phyloP scores from a whole-genome alignment of 2,888 invertebrate genomes.

The Bellardia bayeri region DNA sequence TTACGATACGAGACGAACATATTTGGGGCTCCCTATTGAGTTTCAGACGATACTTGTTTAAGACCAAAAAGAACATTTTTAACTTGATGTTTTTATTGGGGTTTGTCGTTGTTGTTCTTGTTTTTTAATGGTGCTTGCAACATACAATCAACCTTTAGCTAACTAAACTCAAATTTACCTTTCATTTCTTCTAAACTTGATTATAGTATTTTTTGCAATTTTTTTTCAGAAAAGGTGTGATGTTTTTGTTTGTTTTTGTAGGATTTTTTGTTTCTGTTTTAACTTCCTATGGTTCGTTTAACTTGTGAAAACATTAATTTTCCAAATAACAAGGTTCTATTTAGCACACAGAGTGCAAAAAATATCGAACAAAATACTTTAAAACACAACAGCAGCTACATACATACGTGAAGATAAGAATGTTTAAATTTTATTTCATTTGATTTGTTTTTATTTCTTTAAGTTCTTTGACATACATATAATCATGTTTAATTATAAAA shows the following conservation, averaged over 20 bases:
- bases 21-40: conserved; percentile 54
- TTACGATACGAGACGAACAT: conserved; percentile 11
- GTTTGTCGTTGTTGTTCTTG: background rate
- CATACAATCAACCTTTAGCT: conserved; percentile 35
- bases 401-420: conserved; percentile 46
- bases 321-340: conserved; percentile 75
- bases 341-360: conserved; percentile 59
- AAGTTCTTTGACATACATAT: conserved; percentile 64
- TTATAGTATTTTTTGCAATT: conserved; percentile 29
- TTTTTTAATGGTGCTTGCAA: conserved; percentile 46
- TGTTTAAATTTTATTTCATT: conserved; percentile 27
- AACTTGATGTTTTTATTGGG: conserved; percentile 7
- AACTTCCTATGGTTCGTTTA: conserved; percentile 70
- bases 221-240: conserved; percentile 70
- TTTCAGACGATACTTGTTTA: conserved; percentile 48
- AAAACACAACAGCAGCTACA: conserved; percentile 1
- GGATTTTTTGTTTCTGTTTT: conserved; percentile 49
- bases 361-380: conserved; percentile 4
- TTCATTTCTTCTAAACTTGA: conserved; percentile 65
- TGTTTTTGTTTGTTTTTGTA: conserved; percentile 66
- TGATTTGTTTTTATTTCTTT: conserved; percentile 7
- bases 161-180: conserved; percentile 58
- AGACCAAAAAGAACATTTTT: conserved; percentile 23
- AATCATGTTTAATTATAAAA: conserved; percentile 57
- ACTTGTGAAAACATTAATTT: conserved; percentile 75